These are phyloP conservation scores for Pomatorhinus ruficollis DNA, from an alignment of 2,113 vertebrate genomes.

Conservation along the genomic window DNA sequence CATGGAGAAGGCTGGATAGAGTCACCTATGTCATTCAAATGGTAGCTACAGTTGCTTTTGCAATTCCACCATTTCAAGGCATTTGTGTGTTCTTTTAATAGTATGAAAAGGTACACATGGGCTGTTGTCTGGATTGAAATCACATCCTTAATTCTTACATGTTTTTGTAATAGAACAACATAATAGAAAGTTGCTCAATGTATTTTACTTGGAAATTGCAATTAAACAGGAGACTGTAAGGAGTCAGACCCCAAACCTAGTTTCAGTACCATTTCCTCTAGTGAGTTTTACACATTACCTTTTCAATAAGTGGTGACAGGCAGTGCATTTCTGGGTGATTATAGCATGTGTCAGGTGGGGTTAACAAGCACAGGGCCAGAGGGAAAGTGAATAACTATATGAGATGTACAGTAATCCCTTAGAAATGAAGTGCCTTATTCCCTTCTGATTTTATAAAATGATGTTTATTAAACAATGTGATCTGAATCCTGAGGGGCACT, in stretches of 20 bases:
- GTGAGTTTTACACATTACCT: conserved; percentile 48
- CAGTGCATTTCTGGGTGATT: conserved; percentile 66
- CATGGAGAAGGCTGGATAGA: background rate
- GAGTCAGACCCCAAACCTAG: conserved; percentile 9
- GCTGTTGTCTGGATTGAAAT: conserved; percentile 9
- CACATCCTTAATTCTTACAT: background rate
- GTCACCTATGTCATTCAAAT: background rate
- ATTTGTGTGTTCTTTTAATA: background rate
- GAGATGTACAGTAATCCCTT: conserved; percentile 55
- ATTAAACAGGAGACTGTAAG: conserved; percentile 55
- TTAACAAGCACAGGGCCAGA: conserved; percentile 45
- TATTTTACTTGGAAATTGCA: conserved; percentile 53
- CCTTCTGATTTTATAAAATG: conserved; percentile 22
- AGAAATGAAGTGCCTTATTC: conserved; percentile 50
- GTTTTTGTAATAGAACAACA: background rate
- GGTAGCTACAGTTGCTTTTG: background rate
- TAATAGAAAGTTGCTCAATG: conserved; percentile 42
- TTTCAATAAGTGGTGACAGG: conserved; percentile 66
- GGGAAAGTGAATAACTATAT: conserved; percentile 45
- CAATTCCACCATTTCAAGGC: background rate
- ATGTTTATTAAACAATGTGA: conserved; percentile 54
- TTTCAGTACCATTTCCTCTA: conserved; percentile 62
- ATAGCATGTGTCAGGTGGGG: conserved; percentile 61
- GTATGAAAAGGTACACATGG: background rate
- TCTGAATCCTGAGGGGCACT: conserved; percentile 10